These are phyloP conservation scores for Thymelicus sylvestris DNA, from an alignment of 2,888 invertebrate genomes.

Conservation along the genomic window DNA sequence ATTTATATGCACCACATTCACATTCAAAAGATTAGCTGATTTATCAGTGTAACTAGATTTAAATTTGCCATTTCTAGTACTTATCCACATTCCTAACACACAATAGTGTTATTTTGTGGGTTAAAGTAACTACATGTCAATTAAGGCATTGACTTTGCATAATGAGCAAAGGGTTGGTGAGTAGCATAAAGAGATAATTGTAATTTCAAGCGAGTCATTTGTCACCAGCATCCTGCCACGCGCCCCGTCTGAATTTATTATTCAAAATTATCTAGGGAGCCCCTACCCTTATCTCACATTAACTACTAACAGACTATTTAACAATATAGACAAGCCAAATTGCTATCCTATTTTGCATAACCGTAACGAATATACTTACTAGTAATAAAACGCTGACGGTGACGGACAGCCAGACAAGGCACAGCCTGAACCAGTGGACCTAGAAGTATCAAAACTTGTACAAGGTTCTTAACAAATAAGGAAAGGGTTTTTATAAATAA, in stretches of 20 bases:
- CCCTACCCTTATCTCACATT: slow-evolving; percentile 66
- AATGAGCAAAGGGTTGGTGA: slow-evolving; percentile 70
- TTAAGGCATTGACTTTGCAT: slow-evolving; percentile 75
- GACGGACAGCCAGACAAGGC: no score
- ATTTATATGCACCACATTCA: no score
- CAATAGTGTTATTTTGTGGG: slow-evolving; percentile 40
- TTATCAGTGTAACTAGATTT: no score
- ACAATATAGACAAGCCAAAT: slow-evolving; percentile 47
- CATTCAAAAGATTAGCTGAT: no score
- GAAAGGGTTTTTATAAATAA: no score
- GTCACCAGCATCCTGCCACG: slow-evolving; percentile 84
- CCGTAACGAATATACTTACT: slow-evolving; percentile 14
- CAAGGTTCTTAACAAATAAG: no score
- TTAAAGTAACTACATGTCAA: slow-evolving; percentile 50
- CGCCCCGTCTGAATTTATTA: slow-evolving; percentile 76
- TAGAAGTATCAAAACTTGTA: no score
- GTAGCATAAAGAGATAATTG: slow-evolving; percentile 74
- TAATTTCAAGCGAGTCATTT: slow-evolving; percentile 82
- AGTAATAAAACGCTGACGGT: not conserved
- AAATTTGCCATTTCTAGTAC: not conserved
- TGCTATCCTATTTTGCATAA: slow-evolving; percentile 18
- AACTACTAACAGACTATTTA: slow-evolving; percentile 66
- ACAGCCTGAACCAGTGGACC: no score
- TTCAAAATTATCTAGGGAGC: slow-evolving; percentile 73
- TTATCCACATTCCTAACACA: not conserved